phyloP scores from a whole-genome alignment of 2,888 invertebrate species.

The Boloria selene region DNA sequence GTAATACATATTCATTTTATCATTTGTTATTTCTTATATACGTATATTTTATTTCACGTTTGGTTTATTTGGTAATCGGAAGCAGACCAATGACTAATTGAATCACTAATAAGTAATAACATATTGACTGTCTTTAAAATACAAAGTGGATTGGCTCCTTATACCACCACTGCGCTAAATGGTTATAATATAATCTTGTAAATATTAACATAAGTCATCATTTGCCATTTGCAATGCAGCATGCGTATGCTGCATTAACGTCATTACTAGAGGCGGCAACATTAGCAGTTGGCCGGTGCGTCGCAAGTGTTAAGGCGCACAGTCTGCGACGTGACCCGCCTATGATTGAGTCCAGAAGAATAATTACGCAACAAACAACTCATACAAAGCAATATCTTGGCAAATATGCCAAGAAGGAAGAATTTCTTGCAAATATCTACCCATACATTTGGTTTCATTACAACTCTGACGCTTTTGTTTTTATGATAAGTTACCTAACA shows the following conservation, averaged over 20 bases:
- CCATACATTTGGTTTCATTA: conserved; percentile 31
- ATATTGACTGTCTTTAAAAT: not conserved
- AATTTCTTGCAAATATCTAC: conserved; percentile 38
- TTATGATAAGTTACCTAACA: conserved; percentile 19
- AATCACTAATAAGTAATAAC: no score
- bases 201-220: conserved; percentile 3
- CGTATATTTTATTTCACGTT: no score
- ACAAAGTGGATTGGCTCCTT: no score
- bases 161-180: not conserved
- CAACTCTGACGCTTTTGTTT: conserved; percentile 18
- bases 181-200: conserved; percentile 3
- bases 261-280: conserved; percentile 24
- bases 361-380: conserved; percentile 54
- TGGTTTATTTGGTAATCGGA: not conserved
- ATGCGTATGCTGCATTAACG: conserved; percentile 27
- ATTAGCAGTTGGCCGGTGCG: conserved; percentile 26
- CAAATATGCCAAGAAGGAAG: conserved; percentile 63
- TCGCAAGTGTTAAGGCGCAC: conserved; percentile 22
- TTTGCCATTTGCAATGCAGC: conserved; percentile 18
- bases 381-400: conserved; percentile 15
- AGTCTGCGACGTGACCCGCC: conserved; percentile 28
- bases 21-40: no score
- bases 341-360: conserved; percentile 21
- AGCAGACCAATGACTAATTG: not conserved
- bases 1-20: no score